Evolutionary conservation across 2,113 vertebrate species (phyloP).

Genomic region (Rhodinocichla rosea): DNA sequence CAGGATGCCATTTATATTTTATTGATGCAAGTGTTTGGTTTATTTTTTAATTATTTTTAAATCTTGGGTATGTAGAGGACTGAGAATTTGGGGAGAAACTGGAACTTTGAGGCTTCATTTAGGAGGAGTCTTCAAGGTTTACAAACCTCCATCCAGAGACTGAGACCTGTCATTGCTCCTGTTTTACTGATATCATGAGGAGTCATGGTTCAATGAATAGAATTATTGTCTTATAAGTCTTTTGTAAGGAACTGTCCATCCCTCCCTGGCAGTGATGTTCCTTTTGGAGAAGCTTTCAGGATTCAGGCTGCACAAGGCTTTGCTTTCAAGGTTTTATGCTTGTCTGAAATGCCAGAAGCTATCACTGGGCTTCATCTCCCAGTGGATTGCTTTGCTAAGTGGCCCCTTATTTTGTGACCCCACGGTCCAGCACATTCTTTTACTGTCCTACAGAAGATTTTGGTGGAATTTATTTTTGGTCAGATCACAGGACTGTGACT

Average conservation of each 20-base stretch:
- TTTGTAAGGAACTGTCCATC: not conserved
- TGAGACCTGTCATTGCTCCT: not conserved
- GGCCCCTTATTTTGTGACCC: not conserved
- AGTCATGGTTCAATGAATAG: not conserved
- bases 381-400: not conserved
- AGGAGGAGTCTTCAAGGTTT: not conserved
- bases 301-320: not conserved
- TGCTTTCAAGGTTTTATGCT: not conserved
- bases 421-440: fast-evolving
- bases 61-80: not conserved
- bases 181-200: not conserved
- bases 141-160: not conserved
- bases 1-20: conserved; percentile 55
- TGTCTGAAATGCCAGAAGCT: not conserved
- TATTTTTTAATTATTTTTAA: not conserved
- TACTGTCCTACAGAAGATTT: not conserved
- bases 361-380: not conserved
- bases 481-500: not conserved
- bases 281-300: not conserved
- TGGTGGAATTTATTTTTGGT: not conserved
- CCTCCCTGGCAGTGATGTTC: not conserved
- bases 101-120: not conserved
- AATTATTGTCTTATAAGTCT: not conserved
- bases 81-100: not conserved
- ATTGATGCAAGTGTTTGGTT: conserved; percentile 20